Evolutionary conservation across 2,888 invertebrate genomes (phyloP), one percentile per base, ranked within the genome.

Genomic region (Noctua fimbriata): DNA sequence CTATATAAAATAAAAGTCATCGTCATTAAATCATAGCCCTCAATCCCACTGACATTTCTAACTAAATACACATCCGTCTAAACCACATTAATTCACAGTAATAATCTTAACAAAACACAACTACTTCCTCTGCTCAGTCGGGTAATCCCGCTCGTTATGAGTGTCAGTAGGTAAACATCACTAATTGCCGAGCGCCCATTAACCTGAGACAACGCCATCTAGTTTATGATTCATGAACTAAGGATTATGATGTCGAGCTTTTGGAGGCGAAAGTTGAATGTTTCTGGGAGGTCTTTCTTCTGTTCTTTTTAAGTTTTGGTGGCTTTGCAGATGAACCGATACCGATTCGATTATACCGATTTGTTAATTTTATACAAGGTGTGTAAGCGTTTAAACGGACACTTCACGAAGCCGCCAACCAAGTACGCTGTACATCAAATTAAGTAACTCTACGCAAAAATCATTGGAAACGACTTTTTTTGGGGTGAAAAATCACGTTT

Each of bases 181-280:
- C 84, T 89, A 90, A 89, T 90, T 85, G 80, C 76, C 78, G 76
- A 69, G 78, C 70, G 79, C 80, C 84, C 79, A 83, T 86, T 82
- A 84, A 82, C 78, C 73, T 71, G 79, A 81, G 72, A 86, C 83
- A 90, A 84, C 89, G 80, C 76, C n/a, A 16, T 69, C 73, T 76
- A 69, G 69, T 78, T 85, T 80, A 85, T 83, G 73, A 85, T 85
- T 87, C 70, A 89, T 85, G 79, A 78, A 79, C 72, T 70, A 28
- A 21, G 73, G 78, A 77, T 87, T 84, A 81, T 67, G 41, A 75
- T 69, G 79, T 41, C 41, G 63, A 16, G 21, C 9, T 21, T 18
- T n/a, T 52, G 55, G n/a, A 73, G 41, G 65, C 60, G 63, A 47
- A 52, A 60, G 72, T 65, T 14, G 28, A 10, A 41, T 24, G 32